A percentile compares a stretch with the other conserved stretches of the same genome.
Evolutionary conservation across 2,797 vertebrate genomes (phyloP).

Genomic region (Capromys pilorides): DNA sequence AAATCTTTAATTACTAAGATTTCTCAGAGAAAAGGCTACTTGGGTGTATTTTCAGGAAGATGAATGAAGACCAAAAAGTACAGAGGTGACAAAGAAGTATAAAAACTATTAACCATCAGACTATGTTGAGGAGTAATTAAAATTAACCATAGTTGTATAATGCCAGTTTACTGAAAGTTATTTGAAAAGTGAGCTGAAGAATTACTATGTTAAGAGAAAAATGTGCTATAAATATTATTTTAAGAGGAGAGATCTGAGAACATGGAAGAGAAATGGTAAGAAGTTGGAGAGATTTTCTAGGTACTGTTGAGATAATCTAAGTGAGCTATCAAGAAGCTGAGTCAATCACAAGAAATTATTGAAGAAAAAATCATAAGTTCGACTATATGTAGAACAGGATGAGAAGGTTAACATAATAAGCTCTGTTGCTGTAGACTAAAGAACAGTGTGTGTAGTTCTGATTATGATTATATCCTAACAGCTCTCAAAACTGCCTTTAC

Average conservation of each 20-base stretch:
- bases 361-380: background rate
- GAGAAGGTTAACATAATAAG: background rate
- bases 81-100: background rate
- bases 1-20: background rate
- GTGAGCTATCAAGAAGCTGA: background rate
- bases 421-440: background rate
- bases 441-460: background rate
- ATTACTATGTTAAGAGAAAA: background rate
- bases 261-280: background rate
- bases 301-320: background rate
- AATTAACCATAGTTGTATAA: slow-evolving; percentile 2
- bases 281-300: background rate
- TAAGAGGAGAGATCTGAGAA: background rate
- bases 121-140: background rate
- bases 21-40: slow-evolving; percentile 35
- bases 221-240: background rate
- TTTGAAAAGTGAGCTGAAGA: slow-evolving; percentile 50
- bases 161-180: background rate
- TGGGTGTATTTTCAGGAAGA: background rate
- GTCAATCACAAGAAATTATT: background rate
- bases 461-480: background rate
- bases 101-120: background rate
- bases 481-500: background rate
- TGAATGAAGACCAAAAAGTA: slow-evolving; percentile 24
- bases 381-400: background rate